These are phyloP conservation scores for Ephialtes manifestator DNA, from an alignment of 2,888 invertebrate genomes.

Conservation along the genomic window DNA sequence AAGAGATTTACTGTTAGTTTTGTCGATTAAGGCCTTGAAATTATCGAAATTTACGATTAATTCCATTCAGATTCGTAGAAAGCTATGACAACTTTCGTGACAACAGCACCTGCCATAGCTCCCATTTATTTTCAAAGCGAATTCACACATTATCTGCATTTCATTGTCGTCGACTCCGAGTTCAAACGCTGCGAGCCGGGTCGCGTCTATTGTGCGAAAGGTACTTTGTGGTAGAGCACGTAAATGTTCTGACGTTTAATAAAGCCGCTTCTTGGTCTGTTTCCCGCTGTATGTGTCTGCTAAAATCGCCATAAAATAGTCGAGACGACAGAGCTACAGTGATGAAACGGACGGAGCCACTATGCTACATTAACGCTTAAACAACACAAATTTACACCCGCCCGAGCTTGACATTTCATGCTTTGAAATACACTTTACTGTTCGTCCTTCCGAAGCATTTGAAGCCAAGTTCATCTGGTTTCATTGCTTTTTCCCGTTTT, in stretches of 20 bases:
- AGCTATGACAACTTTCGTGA: not conserved
- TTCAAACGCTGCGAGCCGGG: slow-evolving; percentile 29
- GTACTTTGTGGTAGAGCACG: slow-evolving; percentile 31
- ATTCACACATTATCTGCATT: not conserved
- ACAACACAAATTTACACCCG: slow-evolving; percentile 49
- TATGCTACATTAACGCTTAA: not conserved
- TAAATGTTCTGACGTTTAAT: slow-evolving; percentile 62
- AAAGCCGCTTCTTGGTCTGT: slow-evolving; percentile 18
- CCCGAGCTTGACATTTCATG: not conserved
- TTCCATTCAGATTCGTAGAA: not conserved
- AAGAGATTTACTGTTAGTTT: not conserved
- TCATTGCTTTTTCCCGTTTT: not conserved
- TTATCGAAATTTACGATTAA: not conserved
- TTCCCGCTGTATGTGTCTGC: slow-evolving; percentile 8
- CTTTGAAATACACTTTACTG: not conserved
- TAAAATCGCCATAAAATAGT: slow-evolving; percentile 31
- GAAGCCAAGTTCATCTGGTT: not conserved
- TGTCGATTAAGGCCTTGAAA: not conserved
- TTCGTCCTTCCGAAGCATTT: not conserved
- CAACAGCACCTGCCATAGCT: not conserved
- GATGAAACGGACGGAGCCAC: not conserved
- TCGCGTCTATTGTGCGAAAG: slow-evolving; percentile 45
- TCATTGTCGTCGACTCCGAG: not conserved
- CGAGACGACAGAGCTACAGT: slow-evolving; percentile 7
- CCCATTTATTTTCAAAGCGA: not conserved